Evolutionary conservation across 2,113 vertebrate genomes (phyloP).

Genomic region (Oryzias curvinotus): DNA sequence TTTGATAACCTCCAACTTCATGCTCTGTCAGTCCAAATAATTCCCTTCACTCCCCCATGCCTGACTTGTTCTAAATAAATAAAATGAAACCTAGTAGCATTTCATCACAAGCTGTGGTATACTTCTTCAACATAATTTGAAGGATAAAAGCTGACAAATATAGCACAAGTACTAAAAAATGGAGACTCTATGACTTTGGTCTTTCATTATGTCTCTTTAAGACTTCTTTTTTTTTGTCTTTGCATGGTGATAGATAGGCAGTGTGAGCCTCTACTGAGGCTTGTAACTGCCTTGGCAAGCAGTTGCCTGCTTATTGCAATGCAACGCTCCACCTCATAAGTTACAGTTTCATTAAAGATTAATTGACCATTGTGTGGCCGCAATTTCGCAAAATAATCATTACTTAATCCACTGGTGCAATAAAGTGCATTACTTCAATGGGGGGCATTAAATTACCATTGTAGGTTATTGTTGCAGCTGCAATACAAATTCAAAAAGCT

Average conservation of each 20-base stretch:
- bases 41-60: constrained; percentile 58
- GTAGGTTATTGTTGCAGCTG: constrained; percentile 57
- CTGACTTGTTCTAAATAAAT: constrained; percentile 66
- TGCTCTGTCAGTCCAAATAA: constrained; percentile 75
- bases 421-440: constrained; percentile 72
- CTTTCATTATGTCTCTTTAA: constrained; percentile 44
- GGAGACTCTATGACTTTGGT: constrained; percentile 39
- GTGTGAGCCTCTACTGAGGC: constrained; percentile 51
- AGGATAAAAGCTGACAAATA: constrained; percentile 31
- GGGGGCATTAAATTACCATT: constrained; percentile 64
- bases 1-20: constrained; percentile 72
- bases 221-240: constrained; percentile 53
- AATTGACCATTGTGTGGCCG: constrained; percentile 77
- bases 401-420: constrained; percentile 75
- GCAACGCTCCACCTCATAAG: constrained; percentile 71
- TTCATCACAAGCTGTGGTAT: constrained; percentile 39
- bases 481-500: constrained; percentile 57
- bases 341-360: constrained; percentile 79
- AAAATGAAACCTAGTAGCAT: constrained; percentile 63
- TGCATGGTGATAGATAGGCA: constrained; percentile 58
- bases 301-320: constrained; percentile 58
- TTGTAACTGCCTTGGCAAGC: constrained; percentile 69
- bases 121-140: constrained; percentile 43
- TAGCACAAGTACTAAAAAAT: constrained; percentile 50
- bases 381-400: constrained; percentile 82